phyloP scores from a whole-genome alignment of 1,140 invertebrate species.

The Thrips palmi region DNA sequence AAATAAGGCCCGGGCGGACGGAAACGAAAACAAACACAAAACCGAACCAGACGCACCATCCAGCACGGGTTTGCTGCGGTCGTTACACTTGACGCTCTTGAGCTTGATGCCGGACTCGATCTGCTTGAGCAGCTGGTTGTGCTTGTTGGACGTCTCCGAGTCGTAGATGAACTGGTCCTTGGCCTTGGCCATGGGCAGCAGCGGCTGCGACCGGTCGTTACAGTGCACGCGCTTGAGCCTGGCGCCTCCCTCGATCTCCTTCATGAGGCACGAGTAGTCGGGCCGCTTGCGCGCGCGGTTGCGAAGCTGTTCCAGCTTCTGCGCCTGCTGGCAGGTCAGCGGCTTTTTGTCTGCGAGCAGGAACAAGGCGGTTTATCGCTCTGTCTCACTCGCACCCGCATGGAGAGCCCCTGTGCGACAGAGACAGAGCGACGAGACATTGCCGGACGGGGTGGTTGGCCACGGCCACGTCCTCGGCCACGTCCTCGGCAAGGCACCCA shows the following conservation, averaged over 20 bases:
- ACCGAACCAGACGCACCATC: slow-evolving; percentile 25
- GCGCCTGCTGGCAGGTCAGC: slow-evolving; percentile 30
- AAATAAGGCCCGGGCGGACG: neutral
- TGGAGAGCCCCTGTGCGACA: neutral
- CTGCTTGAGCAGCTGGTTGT: slow-evolving; percentile 65
- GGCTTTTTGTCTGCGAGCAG: slow-evolving; percentile 21
- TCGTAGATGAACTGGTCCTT: slow-evolving; percentile 68
- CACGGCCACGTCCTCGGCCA: neutral
- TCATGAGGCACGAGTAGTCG: slow-evolving; percentile 78
- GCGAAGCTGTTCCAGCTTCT: slow-evolving; percentile 40
- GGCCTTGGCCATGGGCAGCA: slow-evolving; percentile 32
- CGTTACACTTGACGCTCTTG: slow-evolving; percentile 61
- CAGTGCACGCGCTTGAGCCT: slow-evolving; percentile 62
- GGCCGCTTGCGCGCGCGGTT: slow-evolving; percentile 59
- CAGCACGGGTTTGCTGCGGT: slow-evolving; percentile 66
- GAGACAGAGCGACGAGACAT: no score
- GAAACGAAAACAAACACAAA: neutral
- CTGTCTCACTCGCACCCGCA: neutral
- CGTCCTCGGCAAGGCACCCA: neutral
- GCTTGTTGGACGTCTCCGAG: slow-evolving; percentile 55
- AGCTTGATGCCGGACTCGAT: slow-evolving; percentile 61
- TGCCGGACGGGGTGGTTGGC: neutral
- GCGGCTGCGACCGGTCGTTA: slow-evolving; percentile 52
- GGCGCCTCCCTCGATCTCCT: slow-evolving; percentile 61
- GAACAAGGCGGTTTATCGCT: neutral